phyloP scores from a whole-genome alignment of 2,113 vertebrate genomes.

The Parus major region DNA sequence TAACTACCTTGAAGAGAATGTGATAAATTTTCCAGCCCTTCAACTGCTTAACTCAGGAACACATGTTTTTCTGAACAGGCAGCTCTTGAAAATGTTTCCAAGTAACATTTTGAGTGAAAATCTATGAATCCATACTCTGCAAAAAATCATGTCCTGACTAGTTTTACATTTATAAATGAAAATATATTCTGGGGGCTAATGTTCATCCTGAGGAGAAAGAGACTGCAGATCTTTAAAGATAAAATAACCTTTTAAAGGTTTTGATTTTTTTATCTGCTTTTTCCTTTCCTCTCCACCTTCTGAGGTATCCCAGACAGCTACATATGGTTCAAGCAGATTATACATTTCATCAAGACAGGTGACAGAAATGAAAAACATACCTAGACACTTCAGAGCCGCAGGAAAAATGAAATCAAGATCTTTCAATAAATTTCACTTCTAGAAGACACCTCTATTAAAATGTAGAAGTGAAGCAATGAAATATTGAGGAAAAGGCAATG shows the following conservation, averaged over 20 bases:
- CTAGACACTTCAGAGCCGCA: background rate
- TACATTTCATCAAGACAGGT: background rate
- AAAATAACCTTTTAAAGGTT: background rate
- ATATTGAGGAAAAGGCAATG: constrained; percentile 36
- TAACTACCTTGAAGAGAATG: background rate
- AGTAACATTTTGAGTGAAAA: background rate
- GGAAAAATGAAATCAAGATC: constrained; percentile 9
- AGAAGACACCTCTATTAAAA: constrained; percentile 44
- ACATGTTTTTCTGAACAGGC: background rate
- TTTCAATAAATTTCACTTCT: constrained; percentile 50
- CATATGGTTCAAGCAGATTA: background rate
- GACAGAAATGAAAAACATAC: constrained; percentile 28
- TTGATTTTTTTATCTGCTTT: background rate
- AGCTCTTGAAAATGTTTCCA: background rate
- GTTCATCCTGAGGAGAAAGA: background rate
- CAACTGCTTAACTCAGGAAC: background rate
- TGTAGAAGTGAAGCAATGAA: background rate
- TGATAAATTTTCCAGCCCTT: background rate
- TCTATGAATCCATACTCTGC: background rate
- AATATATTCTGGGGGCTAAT: background rate
- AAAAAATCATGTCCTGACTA: background rate
- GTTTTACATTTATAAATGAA: background rate
- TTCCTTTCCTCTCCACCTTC: background rate
- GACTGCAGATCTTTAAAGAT: background rate
- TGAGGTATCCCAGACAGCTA: background rate